A percentile compares a stretch with the other conserved stretches of the same genome.
These are phyloP conservation scores for Plagiodera versicolora DNA, from an alignment of 2,888 invertebrate genomes.

Conservation along the genomic window DNA sequence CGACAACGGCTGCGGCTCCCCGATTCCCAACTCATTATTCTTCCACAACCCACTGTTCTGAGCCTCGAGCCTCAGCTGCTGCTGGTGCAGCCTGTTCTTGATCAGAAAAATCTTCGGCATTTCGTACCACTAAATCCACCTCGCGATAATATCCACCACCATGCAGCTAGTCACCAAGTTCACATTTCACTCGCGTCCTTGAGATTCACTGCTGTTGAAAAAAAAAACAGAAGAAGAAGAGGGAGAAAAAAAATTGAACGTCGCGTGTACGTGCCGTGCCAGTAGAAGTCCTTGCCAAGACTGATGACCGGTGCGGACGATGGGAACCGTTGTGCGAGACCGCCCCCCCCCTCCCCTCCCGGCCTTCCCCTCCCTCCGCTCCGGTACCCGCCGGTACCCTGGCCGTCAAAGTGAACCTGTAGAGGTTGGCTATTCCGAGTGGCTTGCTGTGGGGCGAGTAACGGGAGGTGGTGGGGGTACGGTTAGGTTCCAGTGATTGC, in stretches of 20 bases:
- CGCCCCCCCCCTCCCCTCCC: slow-evolving; percentile 31
- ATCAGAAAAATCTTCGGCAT: slow-evolving; percentile 95
- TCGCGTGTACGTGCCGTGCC: background rate
- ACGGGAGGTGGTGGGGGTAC: slow-evolving; percentile 25
- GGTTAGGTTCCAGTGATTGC: slow-evolving; percentile 18
- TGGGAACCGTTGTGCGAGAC: slow-evolving; percentile 50
- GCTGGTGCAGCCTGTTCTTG: slow-evolving; percentile 88
- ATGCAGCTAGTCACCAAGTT: slow-evolving; percentile 17
- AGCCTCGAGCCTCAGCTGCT: slow-evolving; percentile 82
- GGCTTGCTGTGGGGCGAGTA: slow-evolving; percentile 43
- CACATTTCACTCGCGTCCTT: slow-evolving; percentile 18
- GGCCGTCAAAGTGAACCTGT: slow-evolving; percentile 44
- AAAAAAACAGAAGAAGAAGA: too few species aligned
- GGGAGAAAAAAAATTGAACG: slow-evolving; percentile 7
- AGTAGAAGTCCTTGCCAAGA: slow-evolving; percentile 50
- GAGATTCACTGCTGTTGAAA: too few species aligned
- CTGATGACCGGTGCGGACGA: slow-evolving; percentile 53
- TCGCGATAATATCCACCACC: slow-evolving; percentile 18
- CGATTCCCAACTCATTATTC: slow-evolving; percentile 60
- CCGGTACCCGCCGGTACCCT: slow-evolving; percentile 28
- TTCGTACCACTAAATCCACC: slow-evolving; percentile 31
- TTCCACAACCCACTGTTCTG: slow-evolving; percentile 73
- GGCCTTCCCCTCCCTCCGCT: background rate
- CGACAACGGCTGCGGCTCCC: slow-evolving; percentile 62
- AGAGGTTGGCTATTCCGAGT: slow-evolving; percentile 48